These are phyloP conservation scores for Osmoderma eremita DNA, from an alignment of 2,888 invertebrate species.

Conservation along the genomic window DNA sequence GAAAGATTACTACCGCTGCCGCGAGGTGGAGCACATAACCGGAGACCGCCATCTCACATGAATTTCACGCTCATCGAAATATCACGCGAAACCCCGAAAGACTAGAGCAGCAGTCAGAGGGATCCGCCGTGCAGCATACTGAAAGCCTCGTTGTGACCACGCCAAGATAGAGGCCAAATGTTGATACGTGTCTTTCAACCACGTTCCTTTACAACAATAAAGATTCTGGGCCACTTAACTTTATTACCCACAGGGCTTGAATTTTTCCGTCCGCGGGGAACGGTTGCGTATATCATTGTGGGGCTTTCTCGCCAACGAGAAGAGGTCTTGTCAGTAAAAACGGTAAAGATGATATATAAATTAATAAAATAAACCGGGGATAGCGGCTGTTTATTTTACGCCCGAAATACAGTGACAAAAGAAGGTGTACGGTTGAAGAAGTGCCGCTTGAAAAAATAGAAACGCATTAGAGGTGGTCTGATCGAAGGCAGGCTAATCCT, in stretches of 20 bases:
- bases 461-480: too few relatives aligned
- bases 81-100: constrained; percentile 40
- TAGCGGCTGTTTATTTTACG: background rate
- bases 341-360: constrained; percentile 20
- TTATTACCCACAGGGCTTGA: constrained; percentile 37
- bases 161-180: constrained; percentile 46
- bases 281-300: constrained; percentile 29
- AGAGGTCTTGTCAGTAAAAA: constrained; percentile 14
- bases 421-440: background rate
- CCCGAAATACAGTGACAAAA: background rate
- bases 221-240: constrained; percentile 40
- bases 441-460: too few relatives aligned
- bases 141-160: constrained; percentile 44
- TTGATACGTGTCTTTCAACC: constrained; percentile 46
- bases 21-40: too few relatives aligned
- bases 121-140: constrained; percentile 39
- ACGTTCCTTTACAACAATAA: constrained; percentile 42
- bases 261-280: constrained; percentile 31
- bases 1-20: too few relatives aligned
- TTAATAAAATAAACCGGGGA: constrained; percentile 8
- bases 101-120: constrained; percentile 37
- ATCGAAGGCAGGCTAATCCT: too few relatives aligned
- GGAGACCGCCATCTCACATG: constrained; percentile 34
- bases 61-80: constrained; percentile 41
- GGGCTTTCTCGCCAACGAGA: background rate